Conservation (phyloP, 2,797 vertebrate species). For the Epinephelus malabaricus region DNA sequence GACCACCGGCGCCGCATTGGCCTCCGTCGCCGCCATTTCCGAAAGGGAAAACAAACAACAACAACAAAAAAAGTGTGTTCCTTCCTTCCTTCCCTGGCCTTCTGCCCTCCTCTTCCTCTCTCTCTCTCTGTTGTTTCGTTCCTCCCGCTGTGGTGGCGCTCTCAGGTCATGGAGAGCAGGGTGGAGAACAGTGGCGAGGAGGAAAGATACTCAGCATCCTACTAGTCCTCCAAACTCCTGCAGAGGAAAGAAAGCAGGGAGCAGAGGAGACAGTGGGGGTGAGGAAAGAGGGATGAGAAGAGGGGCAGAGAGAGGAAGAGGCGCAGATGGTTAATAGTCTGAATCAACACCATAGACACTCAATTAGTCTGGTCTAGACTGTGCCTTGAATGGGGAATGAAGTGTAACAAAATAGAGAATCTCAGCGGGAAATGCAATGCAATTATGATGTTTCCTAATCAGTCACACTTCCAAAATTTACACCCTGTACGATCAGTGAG, state of each 20-base stretch:
- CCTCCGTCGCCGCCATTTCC: slow-evolving; percentile 85
- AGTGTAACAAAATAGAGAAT: slow-evolving; percentile 53
- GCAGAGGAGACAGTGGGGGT: neutral
- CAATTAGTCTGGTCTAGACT: slow-evolving; percentile 65
- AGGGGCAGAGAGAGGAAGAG: slow-evolving; percentile 27
- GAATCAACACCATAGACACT: slow-evolving; percentile 56
- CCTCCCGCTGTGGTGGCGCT: slow-evolving; percentile 70
- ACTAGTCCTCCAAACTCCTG: slow-evolving; percentile 79
- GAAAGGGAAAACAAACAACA: slow-evolving; percentile 60
- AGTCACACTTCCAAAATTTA: slow-evolving; percentile 26
- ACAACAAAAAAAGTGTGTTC: slow-evolving; percentile 53
- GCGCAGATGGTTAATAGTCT: slow-evolving; percentile 74
- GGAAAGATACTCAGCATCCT: slow-evolving; percentile 84
- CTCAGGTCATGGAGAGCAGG: slow-evolving; percentile 85
- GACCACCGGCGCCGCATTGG: slow-evolving; percentile 76
- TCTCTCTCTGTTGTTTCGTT: slow-evolving; percentile 67
- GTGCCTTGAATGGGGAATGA: slow-evolving; percentile 58
- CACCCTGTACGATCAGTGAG: neutral
- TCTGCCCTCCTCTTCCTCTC: slow-evolving; percentile 69
- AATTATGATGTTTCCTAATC: slow-evolving; percentile 55
- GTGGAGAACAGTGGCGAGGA: slow-evolving; percentile 72
- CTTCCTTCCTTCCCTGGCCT: slow-evolving; percentile 66
- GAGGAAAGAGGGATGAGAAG: slow-evolving; percentile 16
- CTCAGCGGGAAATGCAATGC: slow-evolving; percentile 53
- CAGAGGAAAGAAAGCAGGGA: slow-evolving; percentile 36